Base-by-base conservation (phyloP, 2,797 vertebrate genomes). In the Centroberyx gerrardi region DNA sequence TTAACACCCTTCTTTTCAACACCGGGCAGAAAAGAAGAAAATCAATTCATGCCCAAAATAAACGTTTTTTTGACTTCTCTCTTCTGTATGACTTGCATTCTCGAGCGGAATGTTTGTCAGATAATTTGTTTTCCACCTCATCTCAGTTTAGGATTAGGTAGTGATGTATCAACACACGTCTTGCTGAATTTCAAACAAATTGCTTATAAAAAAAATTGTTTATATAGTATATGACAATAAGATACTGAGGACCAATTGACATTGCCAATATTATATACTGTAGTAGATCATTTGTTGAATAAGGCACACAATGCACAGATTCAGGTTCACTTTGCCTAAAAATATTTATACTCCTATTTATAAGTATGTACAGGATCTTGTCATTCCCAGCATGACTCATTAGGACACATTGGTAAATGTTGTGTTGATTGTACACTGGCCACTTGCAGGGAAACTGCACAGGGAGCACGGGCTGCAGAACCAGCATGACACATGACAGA, bases 271-370 rank as follows among this genome's bases (percentile, higher is more conserved):
- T 80, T 82, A 83, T 95, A 95, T 93, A 90, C 68, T 87, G 87
- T 89, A 91, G 93, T 75, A 90, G 93, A 94, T 94, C 90, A 93
- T 95, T 95, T 94, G 90, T 93, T 96, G 96, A 96, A 96, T 99
- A 99, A 99, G 97, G 97, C 98, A 99, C 97, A 97, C 96, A 95
- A 98, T 98, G 97, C 97, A 99, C 97, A 97, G 96, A 98, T 97
- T 96, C 96, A 95, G 97, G 95, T 98, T 97, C 96, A 97, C 96
- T 95, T 95, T 94, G 96, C 96, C 94, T 92, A 95, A 94, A 94
- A 93, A 96, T 95, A 95, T 94, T 80, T 94, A 89, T 95, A 96
- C 95, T 96, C 95, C 96, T 95, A 95, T 95, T 90, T 95, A 90
- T 97, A 96, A 93, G 82, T 97, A 97, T 98, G 94, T 98, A 98